Evolutionary conservation across 2,113 vertebrate genomes (phyloP).

Genomic region (Callithrix jacchus): DNA sequence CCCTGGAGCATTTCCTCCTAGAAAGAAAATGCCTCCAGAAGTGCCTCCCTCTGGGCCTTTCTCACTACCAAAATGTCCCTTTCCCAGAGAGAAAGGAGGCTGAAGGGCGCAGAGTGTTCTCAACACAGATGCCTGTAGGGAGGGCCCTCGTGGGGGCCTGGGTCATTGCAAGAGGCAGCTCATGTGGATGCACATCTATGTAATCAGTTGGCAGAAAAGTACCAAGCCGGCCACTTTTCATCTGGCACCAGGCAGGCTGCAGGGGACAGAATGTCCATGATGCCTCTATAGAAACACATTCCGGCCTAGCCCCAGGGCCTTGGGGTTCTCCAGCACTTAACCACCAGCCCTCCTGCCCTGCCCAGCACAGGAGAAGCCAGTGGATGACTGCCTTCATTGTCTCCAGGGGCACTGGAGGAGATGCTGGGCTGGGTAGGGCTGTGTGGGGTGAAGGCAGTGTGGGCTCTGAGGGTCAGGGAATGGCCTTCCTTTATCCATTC

Average conservation of each 20-base stretch:
- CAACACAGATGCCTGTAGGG: background rate
- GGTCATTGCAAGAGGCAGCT: background rate
- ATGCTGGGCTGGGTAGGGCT: too few relatives aligned
- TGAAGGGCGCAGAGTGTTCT: background rate
- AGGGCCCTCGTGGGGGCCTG: background rate
- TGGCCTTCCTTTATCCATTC: background rate
- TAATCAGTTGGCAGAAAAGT: conserved; percentile 47
- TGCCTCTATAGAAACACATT: background rate
- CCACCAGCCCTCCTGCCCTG: too few relatives aligned
- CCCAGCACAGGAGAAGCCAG: too few relatives aligned
- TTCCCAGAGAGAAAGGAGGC: background rate
- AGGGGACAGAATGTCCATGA: background rate
- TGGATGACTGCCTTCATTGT: too few relatives aligned
- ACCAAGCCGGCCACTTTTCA: conserved; percentile 23
- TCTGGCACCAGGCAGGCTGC: background rate
- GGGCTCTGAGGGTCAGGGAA: background rate
- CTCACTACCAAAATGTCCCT: background rate
- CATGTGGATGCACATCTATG: conserved; percentile 11
- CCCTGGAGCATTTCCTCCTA: background rate
- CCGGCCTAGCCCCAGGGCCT: too few relatives aligned
- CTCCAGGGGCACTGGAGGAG: too few relatives aligned
- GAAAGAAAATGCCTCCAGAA: conserved; percentile 1
- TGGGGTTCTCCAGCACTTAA: too few relatives aligned
- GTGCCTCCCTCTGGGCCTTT: background rate
- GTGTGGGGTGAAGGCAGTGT: too few relatives aligned